phyloP scores from a whole-genome alignment of 2,797 vertebrate genomes.

The Sebastes flavidus region DNA sequence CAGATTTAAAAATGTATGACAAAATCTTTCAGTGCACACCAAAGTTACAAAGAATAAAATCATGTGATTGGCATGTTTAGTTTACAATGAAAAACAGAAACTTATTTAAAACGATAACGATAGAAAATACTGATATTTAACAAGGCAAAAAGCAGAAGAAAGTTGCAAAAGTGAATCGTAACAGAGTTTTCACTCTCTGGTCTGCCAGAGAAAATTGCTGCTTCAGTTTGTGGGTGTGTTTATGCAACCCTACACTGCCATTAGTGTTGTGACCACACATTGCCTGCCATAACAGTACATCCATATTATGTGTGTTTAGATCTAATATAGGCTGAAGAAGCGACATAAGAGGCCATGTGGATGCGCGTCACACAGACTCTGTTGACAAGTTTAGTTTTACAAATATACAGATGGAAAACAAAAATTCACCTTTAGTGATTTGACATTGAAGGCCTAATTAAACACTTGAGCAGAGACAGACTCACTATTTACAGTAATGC shows the following conservation, averaged over 20 bases:
- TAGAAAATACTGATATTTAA: conserved; percentile 33
- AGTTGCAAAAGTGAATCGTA: conserved; percentile 64
- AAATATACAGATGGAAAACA: conserved; percentile 3
- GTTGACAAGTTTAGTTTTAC: not conserved
- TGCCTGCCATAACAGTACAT: conserved; percentile 72
- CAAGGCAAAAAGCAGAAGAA: conserved; percentile 44
- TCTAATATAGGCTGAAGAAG: conserved; percentile 69
- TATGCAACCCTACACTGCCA: conserved; percentile 84
- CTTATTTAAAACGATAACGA: not conserved
- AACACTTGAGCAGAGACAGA: not conserved
- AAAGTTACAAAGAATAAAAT: not conserved
- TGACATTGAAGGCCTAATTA: conserved; percentile 1
- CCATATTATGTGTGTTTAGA: conserved; percentile 74
- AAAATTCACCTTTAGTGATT: not conserved
- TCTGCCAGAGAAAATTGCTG: conserved; percentile 83
- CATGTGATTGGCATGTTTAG: not conserved
- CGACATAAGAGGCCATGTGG: conserved; percentile 26
- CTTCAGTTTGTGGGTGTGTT: conserved; percentile 85
- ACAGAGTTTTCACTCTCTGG: conserved; percentile 68
- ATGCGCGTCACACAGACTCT: conserved; percentile 18
- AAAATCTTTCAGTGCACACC: not conserved
- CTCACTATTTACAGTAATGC: not conserved
- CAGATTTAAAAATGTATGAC: conserved; percentile 5
- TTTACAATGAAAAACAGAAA: not conserved
- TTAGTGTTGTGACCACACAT: conserved; percentile 82